phyloP scores from a whole-genome alignment of 1,140 invertebrate species.

The Leptinotarsa lineolata region DNA sequence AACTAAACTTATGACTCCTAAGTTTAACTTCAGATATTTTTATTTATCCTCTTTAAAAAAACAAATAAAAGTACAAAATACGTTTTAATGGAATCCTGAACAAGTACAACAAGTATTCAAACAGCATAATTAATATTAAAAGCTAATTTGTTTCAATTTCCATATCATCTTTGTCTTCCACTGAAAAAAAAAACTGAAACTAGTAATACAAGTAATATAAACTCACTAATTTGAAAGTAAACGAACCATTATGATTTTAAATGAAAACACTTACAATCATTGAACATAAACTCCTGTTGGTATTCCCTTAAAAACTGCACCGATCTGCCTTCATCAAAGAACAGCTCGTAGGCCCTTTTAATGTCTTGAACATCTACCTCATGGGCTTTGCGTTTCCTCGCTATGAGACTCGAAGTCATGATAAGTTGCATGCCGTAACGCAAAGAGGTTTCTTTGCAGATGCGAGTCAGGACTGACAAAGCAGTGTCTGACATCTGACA shows the following conservation, averaged over 20 bases:
- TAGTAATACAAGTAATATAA: too few relatives aligned
- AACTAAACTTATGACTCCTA: too few relatives aligned
- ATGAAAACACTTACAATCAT: slow-evolving; percentile 57
- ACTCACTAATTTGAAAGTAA: background rate
- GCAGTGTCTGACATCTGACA: slow-evolving; percentile 94
- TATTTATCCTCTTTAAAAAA: too few relatives aligned
- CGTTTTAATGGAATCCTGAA: background rate
- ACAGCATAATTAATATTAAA: background rate
- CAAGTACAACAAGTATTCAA: background rate
- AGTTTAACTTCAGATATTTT: too few relatives aligned
- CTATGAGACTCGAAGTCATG: slow-evolving; percentile 90
- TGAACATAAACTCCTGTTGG: slow-evolving; percentile 95
- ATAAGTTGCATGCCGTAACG: slow-evolving; percentile 99
- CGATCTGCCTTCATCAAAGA: slow-evolving; percentile 91
- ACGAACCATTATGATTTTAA: background rate
- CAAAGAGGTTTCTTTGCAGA: slow-evolving; percentile 90
- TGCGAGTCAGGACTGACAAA: slow-evolving; percentile 86
- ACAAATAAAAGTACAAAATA: background rate
- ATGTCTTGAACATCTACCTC: slow-evolving; percentile 92
- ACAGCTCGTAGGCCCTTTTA: slow-evolving; percentile 92
- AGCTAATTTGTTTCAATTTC: slow-evolving; percentile 24
- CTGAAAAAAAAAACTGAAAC: slow-evolving; percentile 16
- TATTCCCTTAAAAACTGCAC: slow-evolving; percentile 94
- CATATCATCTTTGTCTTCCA: slow-evolving; percentile 31
- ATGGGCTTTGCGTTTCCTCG: slow-evolving; percentile 77